These are phyloP conservation scores for Thamnophis sirtalis DNA, from an alignment of 2,113 vertebrate genomes.

Conservation along the genomic window DNA sequence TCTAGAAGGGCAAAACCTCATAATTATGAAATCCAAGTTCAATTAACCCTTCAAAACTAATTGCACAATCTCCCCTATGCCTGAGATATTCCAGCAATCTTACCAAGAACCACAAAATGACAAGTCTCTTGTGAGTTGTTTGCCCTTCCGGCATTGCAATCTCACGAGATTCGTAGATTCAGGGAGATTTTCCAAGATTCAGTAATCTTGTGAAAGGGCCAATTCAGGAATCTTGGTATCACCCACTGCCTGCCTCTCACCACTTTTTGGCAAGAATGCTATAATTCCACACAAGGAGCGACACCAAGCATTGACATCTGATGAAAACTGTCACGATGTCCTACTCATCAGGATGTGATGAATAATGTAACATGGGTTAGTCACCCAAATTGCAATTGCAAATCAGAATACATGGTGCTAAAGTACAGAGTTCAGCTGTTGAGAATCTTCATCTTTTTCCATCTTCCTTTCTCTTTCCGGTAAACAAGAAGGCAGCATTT, in stretches of 20 bases:
- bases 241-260: background rate
- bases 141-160: background rate
- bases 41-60: background rate
- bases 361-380: background rate
- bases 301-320: background rate
- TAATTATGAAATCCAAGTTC: background rate
- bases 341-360: background rate
- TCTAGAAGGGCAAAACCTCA: background rate
- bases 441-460: background rate
- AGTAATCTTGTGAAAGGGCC: background rate
- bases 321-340: background rate
- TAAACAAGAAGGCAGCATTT: background rate
- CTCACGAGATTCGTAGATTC: background rate
- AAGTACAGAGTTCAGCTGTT: background rate
- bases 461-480: background rate
- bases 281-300: background rate
- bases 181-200: background rate
- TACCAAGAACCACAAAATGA: background rate
- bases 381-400: background rate
- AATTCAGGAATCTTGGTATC: background rate
- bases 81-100: background rate
- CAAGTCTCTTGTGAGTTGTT: background rate
- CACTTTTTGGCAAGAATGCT: background rate
- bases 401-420: background rate
- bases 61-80: background rate